These are phyloP conservation scores for Drosophila trichaetosa DNA, from an alignment of 2,888 invertebrate genomes.

Conservation along the genomic window DNA sequence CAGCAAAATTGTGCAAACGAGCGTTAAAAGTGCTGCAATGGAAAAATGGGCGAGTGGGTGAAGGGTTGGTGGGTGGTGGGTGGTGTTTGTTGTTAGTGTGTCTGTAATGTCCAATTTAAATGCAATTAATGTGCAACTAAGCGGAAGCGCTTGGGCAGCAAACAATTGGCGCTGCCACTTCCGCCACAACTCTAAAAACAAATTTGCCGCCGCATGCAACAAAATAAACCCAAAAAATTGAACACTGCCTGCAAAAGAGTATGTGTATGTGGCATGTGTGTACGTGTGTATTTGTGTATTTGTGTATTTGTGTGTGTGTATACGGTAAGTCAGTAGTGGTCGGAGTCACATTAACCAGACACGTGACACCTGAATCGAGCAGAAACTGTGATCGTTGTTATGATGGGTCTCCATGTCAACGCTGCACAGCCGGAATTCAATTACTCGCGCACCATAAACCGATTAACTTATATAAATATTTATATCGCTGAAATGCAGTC, in stretches of 20 bases:
- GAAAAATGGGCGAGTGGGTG: not conserved
- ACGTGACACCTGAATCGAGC: slow-evolving; percentile 12
- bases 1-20: slow-evolving; percentile 59
- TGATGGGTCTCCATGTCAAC: slow-evolving; percentile 25
- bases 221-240: not conserved
- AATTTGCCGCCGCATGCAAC: slow-evolving; percentile 33
- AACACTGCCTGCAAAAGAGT: not conserved
- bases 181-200: slow-evolving; percentile 54
- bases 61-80: not conserved
- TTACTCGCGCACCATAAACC: slow-evolving; percentile 79
- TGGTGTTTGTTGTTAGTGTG: slow-evolving; percentile 5
- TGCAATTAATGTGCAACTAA: slow-evolving; percentile 76
- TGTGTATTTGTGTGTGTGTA: not conserved
- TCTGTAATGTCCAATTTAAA: slow-evolving; percentile 73
- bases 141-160: slow-evolving; percentile 65
- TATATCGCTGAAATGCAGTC: slow-evolving; percentile 72
- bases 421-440: slow-evolving; percentile 62
- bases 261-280: not conserved
- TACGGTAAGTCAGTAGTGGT: not conserved
- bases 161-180: slow-evolving; percentile 53
- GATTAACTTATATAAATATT: slow-evolving; percentile 80
- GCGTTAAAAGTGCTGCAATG: slow-evolving; percentile 45
- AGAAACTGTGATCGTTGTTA: slow-evolving; percentile 1
- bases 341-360: slow-evolving; percentile 22
- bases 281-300: not conserved